phyloP scores from a whole-genome alignment of 2,888 invertebrate genomes.

The Choreutis nemorana region DNA sequence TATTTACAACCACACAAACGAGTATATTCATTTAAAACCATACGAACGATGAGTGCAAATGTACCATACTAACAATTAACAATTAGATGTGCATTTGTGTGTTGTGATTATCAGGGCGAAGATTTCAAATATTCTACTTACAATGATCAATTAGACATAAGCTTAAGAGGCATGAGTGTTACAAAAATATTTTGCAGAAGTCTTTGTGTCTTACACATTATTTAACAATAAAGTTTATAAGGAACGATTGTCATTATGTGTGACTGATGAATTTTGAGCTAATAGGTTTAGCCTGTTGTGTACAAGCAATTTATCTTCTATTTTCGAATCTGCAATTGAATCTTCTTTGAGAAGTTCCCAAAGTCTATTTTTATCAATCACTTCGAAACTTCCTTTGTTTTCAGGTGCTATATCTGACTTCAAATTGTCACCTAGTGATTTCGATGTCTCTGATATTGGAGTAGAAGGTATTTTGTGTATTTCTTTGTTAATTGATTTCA shows the following conservation, averaged over 20 bases:
- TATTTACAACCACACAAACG: slow-evolving; percentile 43
- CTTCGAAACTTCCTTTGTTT: slow-evolving; percentile 62
- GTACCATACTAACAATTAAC: slow-evolving; percentile 39
- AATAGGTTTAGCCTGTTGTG: slow-evolving; percentile 36
- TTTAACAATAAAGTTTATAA: slow-evolving; percentile 56
- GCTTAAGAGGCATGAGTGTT: slow-evolving; percentile 29
- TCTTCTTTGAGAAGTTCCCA: slow-evolving; percentile 71
- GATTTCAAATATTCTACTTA: slow-evolving; percentile 19
- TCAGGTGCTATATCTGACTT: slow-evolving; percentile 51
- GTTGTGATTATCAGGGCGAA: slow-evolving; percentile 11
- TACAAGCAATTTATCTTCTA: slow-evolving; percentile 42
- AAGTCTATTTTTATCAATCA: slow-evolving; percentile 66
- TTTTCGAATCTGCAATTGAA: slow-evolving; percentile 34
- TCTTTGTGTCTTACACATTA: slow-evolving; percentile 58
- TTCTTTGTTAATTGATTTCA: slow-evolving; percentile 60
- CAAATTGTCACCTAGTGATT: slow-evolving; percentile 27
- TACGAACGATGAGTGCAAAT: slow-evolving; percentile 39
- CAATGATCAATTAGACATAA: slow-evolving; percentile 11
- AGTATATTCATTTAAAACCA: slow-evolving; percentile 23
- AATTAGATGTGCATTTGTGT: slow-evolving; percentile 40
- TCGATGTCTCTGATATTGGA: slow-evolving; percentile 59
- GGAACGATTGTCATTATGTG: slow-evolving; percentile 39
- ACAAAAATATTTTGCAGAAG: slow-evolving; percentile 58
- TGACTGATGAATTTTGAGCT: slow-evolving; percentile 31
- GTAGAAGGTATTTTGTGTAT: slow-evolving; percentile 54